These are phyloP conservation scores for Jacana jacana DNA, from an alignment of 2,113 vertebrate species.

Conservation along the genomic window DNA sequence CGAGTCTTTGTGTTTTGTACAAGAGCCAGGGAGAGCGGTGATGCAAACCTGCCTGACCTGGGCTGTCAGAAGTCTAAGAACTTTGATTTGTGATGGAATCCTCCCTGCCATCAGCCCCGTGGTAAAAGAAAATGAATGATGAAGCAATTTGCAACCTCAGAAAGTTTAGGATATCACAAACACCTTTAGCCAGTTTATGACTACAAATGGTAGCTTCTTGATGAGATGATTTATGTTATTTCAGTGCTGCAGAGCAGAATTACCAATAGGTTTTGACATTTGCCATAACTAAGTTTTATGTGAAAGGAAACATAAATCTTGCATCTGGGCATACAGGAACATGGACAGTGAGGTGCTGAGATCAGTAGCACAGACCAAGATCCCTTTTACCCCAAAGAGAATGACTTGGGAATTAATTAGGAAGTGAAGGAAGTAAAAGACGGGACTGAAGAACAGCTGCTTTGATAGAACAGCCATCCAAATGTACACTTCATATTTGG, in stretches of 20 bases:
- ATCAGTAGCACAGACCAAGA: not conserved
- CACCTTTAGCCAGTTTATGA: not conserved
- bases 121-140: not conserved
- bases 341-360: not conserved
- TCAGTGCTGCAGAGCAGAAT: not conserved
- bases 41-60: not conserved
- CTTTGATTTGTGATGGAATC: not conserved
- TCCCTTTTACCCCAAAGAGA: not conserved
- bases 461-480: not conserved
- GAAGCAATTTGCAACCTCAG: not conserved
- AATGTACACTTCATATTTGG: not conserved
- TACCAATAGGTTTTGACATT: not conserved
- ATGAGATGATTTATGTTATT: not conserved
- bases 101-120: not conserved
- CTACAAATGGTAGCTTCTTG: not conserved
- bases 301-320: not conserved
- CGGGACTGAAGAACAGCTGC: not conserved
- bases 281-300: not conserved
- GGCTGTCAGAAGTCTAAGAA: not conserved
- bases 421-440: not conserved
- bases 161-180: not conserved
- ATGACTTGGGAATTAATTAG: not conserved
- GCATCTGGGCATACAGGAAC: not conserved
- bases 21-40: not conserved
- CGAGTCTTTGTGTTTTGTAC: not conserved